These are phyloP conservation scores for Orgyia antiqua DNA, from an alignment of 2,888 invertebrate genomes.

Conservation along the genomic window DNA sequence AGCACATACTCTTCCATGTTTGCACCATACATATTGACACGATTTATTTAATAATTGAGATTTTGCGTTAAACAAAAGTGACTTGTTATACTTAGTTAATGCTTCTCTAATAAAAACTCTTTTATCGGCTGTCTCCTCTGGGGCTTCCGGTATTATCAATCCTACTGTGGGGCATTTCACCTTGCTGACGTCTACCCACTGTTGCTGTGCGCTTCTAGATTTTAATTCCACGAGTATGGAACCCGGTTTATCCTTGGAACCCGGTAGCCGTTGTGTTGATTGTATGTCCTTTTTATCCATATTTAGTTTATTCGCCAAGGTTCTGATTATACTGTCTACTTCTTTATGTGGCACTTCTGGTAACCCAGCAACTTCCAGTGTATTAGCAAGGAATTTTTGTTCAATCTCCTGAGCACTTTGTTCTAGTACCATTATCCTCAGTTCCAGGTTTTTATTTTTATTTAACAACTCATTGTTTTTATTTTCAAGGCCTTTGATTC, in stretches of 20 bases:
- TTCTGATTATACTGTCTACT: background rate
- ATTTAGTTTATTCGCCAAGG: background rate
- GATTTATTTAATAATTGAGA: background rate
- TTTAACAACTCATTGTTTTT: background rate
- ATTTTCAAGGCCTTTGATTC: background rate
- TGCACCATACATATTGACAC: conserved; percentile 4
- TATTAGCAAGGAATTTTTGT: background rate
- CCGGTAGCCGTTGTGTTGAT: background rate
- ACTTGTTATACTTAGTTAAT: conserved; percentile 1
- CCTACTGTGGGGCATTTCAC: background rate
- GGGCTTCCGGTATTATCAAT: background rate
- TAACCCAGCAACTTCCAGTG: background rate
- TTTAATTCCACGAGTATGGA: background rate
- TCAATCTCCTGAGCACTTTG: background rate
- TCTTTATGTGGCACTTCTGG: background rate
- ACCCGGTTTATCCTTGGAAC: background rate
- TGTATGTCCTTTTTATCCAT: background rate
- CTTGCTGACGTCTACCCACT: background rate
- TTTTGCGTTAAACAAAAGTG: conserved; percentile 3
- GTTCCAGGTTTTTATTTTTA: conserved; percentile 3
- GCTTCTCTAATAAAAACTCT: conserved; percentile 3
- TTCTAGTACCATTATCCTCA: background rate
- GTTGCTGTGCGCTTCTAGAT: background rate
- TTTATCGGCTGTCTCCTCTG: background rate
- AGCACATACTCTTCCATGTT: conserved; percentile 1